phyloP scores from a whole-genome alignment of 1,140 invertebrate species.

The Drosophila santomea region DNA sequence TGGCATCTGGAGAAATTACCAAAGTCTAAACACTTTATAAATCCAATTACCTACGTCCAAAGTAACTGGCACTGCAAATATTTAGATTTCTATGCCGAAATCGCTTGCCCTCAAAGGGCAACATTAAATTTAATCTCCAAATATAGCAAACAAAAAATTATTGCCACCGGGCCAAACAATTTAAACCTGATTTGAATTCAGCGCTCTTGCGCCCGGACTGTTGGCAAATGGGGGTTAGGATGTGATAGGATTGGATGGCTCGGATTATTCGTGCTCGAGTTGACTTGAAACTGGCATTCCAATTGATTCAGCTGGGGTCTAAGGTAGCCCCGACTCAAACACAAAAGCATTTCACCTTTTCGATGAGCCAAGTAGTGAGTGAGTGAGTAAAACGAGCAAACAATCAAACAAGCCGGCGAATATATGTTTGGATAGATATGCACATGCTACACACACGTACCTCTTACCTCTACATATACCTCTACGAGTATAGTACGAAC shows the following conservation, averaged over 20 bases:
- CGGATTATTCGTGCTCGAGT: constrained; percentile 52
- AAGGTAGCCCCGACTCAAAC: constrained; percentile 27
- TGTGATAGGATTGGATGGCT: constrained; percentile 38
- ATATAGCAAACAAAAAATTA: constrained; percentile 46
- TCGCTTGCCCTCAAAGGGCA: constrained; percentile 27
- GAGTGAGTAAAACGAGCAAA: constrained; percentile 44
- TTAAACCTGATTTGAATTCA: constrained; percentile 4
- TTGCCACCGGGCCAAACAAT: constrained; percentile 13
- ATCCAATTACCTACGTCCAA: constrained; percentile 26
- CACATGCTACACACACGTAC: background rate
- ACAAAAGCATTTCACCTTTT: constrained; percentile 52
- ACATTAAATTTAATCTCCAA: constrained; percentile 39
- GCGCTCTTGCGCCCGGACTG: constrained; percentile 8
- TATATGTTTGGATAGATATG: constrained; percentile 12
- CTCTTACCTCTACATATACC: too few relatives aligned
- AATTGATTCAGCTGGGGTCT: constrained; percentile 50
- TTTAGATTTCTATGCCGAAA: constrained; percentile 21
- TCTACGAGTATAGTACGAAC: too few relatives aligned
- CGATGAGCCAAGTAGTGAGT: constrained; percentile 40
- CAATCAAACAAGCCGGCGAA: constrained; percentile 44
- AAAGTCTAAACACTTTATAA: constrained; percentile 12
- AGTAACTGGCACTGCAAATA: constrained; percentile 11
- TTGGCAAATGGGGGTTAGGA: constrained; percentile 14
- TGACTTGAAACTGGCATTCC: constrained; percentile 50
- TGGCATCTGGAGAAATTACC: background rate